Conservation (phyloP, 2,888 invertebrate genomes). For the Harmothoe impar region DNA sequence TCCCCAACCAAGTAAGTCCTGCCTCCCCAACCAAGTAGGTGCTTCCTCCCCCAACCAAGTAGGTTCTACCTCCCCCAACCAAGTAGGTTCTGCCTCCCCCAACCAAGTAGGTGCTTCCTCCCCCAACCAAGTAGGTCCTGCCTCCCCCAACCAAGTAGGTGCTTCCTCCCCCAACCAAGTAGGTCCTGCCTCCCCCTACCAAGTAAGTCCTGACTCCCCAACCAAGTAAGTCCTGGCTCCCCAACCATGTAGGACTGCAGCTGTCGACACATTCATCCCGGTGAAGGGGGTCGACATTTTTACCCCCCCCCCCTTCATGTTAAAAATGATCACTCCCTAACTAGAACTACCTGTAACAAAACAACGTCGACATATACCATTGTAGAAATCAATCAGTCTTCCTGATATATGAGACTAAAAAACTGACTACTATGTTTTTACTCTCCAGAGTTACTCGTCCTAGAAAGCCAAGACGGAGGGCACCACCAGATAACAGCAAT, state of each 20-base stretch:
- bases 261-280: no score
- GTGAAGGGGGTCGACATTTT: no score
- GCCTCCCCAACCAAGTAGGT: neutral
- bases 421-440: neutral
- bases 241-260: neutral
- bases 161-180: no score
- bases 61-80: no score
- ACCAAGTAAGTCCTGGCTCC: neutral
- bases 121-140: conserved; percentile 61
- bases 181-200: neutral
- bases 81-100: conserved; percentile 69
- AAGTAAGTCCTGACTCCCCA: neutral
- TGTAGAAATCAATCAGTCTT: no score
- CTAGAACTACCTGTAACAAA: no score
- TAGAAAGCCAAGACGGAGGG: neutral
- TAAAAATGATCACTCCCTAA: no score
- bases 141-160: conserved; percentile 68
- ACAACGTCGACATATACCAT: no score
- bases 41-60: no score
- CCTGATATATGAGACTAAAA: no score
- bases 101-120: conserved; percentile 67
- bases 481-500: neutral
- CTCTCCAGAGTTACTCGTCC: neutral
- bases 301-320: no score
- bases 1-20: neutral